A percentile compares a stretch with the other conserved stretches of the same genome.
Evolutionary conservation across 1,140 invertebrate genomes (phyloP).

Genomic region (Lepidurus apus): DNA sequence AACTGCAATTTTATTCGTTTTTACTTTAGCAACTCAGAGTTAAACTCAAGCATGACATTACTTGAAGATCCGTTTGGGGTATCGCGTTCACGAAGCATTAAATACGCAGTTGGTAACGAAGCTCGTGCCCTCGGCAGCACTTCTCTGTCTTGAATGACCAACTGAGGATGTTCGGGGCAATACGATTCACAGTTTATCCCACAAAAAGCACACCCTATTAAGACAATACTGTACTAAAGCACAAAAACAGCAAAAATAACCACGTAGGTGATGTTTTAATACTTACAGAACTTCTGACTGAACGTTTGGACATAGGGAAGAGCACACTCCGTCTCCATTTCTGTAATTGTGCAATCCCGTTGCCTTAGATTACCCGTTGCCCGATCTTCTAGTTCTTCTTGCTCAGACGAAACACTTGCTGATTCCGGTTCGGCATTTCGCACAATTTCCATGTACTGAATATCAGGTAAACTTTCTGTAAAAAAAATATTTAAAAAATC

Average conservation of each 20-base stretch:
- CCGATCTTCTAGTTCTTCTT: background rate
- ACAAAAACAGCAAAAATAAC: background rate
- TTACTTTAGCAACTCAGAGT: background rate
- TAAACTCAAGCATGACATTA: background rate
- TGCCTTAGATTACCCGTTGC: no score
- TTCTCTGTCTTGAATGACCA: background rate
- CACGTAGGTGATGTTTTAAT: background rate
- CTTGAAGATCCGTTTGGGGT: conserved; percentile 36
- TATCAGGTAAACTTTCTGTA: background rate
- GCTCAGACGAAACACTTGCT: background rate
- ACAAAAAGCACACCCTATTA: conserved; percentile 6
- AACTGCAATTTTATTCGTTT: background rate
- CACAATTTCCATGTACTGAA: background rate
- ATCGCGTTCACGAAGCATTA: conserved; percentile 51
- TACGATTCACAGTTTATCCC: background rate
- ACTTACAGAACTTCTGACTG: background rate
- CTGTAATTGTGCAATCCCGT: background rate
- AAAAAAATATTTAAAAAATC: no score
- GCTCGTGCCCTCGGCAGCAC: conserved; percentile 66
- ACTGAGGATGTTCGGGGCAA: background rate
- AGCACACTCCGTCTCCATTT: background rate
- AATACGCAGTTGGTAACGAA: conserved; percentile 60
- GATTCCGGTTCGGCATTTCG: background rate
- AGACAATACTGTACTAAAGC: background rate
- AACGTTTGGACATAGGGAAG: background rate